phyloP scores from a whole-genome alignment of 2,888 invertebrate genomes.

The Podotricha telesiphe region DNA sequence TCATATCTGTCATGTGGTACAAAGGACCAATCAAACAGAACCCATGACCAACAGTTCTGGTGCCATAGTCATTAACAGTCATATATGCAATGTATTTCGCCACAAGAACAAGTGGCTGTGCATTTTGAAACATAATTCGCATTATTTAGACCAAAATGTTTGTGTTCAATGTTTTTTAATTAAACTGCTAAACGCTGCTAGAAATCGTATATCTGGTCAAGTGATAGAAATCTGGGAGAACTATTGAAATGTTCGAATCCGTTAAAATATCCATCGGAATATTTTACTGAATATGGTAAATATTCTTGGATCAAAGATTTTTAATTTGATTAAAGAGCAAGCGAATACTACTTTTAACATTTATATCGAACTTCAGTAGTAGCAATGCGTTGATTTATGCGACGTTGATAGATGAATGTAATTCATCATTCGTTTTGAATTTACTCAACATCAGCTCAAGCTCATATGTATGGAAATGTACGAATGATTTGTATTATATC shows the following conservation, averaged over 20 bases:
- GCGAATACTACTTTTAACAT: slow-evolving; percentile 15
- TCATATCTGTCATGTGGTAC: no score
- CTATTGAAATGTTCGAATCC: not conserved
- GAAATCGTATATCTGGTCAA: not conserved
- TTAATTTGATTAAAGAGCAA: slow-evolving; percentile 6
- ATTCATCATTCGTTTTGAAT: slow-evolving; percentile 50
- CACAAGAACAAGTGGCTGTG: no score
- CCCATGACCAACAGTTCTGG: no score
- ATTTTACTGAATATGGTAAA: not conserved
- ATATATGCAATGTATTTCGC: no score
- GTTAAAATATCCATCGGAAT: slow-evolving; percentile 14
- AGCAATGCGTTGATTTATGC: slow-evolving; percentile 46
- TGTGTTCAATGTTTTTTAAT: no score
- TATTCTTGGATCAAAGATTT: not conserved
- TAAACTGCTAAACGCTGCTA: not conserved
- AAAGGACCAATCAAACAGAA: no score
- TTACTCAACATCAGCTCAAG: slow-evolving; percentile 33
- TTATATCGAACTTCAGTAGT: slow-evolving; percentile 21
- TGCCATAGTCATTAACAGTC: no score
- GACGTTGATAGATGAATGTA: slow-evolving; percentile 78
- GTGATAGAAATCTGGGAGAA: not conserved
- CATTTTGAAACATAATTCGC: no score
- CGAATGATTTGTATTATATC: not conserved
- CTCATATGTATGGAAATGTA: slow-evolving; percentile 2
- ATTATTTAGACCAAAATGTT: no score